Evolutionary conservation across 2,113 vertebrate species (phyloP).

Genomic region (Orientallactaga bullata): DNA sequence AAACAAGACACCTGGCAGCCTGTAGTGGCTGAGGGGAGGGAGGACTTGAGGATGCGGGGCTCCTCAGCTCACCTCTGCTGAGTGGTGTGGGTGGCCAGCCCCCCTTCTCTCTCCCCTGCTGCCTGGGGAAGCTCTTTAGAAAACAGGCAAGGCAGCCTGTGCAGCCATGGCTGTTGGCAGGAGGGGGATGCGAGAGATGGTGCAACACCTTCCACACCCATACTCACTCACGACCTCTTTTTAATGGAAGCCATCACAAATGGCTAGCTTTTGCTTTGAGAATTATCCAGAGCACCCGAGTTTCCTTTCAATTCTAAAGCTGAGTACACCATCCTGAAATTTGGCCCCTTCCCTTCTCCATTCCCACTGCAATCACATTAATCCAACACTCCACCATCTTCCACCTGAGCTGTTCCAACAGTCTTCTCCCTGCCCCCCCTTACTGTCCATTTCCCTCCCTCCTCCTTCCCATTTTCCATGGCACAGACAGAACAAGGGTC

Average conservation of each 20-base stretch:
- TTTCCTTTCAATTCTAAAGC: conserved; percentile 33
- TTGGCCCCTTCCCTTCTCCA: conserved; percentile 2
- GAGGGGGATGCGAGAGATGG: background rate
- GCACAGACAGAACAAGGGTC: background rate
- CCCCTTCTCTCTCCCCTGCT: conserved; percentile 50
- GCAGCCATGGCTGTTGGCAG: background rate
- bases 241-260: conserved; percentile 45
- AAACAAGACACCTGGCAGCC: conserved; percentile 72
- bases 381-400: background rate
- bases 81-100: conserved; percentile 47
- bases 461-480: background rate
- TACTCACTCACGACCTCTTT: background rate
- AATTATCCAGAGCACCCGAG: conserved; percentile 41
- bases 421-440: background rate
- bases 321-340: background rate
- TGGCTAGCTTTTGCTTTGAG: conserved; percentile 44
- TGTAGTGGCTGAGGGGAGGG: conserved; percentile 41
- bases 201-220: background rate
- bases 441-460: background rate
- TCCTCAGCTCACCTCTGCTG: conserved; percentile 71
- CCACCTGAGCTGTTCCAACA: background rate
- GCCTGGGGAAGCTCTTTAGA: conserved; percentile 72
- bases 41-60: background rate
- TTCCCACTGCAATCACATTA: background rate
- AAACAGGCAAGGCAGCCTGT: conserved; percentile 58